These are phyloP conservation scores for Xenopus tropicalis DNA, from an alignment of 2,113 vertebrate species.

Conservation along the genomic window DNA sequence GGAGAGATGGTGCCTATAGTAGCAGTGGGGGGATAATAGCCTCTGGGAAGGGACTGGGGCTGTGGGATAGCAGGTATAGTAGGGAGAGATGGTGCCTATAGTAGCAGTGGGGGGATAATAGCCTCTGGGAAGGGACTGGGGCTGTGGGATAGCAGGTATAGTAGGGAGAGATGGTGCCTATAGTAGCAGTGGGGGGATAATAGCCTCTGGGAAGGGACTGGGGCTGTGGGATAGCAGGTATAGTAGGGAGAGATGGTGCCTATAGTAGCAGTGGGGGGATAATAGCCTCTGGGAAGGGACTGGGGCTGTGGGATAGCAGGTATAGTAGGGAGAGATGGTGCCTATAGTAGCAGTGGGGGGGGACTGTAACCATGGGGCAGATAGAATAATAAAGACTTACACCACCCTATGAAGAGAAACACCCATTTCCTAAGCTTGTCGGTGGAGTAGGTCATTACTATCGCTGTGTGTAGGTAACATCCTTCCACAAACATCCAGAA, in stretches of 20 bases:
- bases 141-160: background rate
- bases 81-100: background rate
- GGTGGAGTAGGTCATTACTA: conserved; percentile 97
- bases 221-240: background rate
- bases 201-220: fast-evolving
- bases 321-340: background rate
- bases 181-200: too few species aligned
- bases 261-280: too few species aligned
- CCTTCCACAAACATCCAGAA: conserved; percentile 99
- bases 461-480: conserved; percentile 94
- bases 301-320: background rate
- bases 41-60: fast-evolving
- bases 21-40: too few species aligned
- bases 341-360: background rate
- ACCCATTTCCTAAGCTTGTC: conserved; percentile 92
- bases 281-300: fast-evolving
- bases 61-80: background rate
- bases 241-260: background rate
- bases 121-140: fast-evolving
- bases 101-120: too few species aligned
- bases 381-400: conserved; percentile 64
- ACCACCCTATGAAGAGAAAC: conserved; percentile 97
- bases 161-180: background rate
- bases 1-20: background rate
- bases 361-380: background rate